phyloP scores from a whole-genome alignment of 2,113 vertebrate species.

The Crypturellus undulatus region DNA sequence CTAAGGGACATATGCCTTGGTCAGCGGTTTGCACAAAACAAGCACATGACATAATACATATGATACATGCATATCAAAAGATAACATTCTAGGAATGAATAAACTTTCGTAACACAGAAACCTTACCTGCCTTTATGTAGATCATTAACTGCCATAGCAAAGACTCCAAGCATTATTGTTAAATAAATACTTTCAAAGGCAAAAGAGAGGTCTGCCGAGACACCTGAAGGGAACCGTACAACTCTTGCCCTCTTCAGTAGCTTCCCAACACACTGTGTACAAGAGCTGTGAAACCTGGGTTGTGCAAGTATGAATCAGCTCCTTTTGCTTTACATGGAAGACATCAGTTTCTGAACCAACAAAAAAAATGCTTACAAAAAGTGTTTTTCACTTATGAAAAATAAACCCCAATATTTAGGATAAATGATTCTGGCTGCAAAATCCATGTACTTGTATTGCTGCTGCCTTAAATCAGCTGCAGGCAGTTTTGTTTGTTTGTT shows the following conservation, averaged over 20 bases:
- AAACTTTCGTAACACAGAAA: not conserved
- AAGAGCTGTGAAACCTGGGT: not conserved
- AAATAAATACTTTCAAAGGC: not conserved
- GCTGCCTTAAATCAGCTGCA: not conserved
- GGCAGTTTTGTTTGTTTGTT: not conserved
- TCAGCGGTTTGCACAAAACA: not conserved
- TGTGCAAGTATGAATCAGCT: not conserved
- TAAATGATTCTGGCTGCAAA: not conserved
- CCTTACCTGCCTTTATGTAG: not conserved
- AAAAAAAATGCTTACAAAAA: not conserved
- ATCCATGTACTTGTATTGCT: not conserved
- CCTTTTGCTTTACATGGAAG: not conserved
- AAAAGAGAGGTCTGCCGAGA: not conserved
- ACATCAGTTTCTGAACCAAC: not conserved
- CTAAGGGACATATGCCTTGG: not conserved
- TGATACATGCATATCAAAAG: not conserved
- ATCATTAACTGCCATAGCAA: not conserved
- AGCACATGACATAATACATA: not conserved
- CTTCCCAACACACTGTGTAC: not conserved
- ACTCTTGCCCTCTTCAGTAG: fast-evolving
- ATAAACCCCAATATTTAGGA: not conserved
- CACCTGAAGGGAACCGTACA: not conserved
- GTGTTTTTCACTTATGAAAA: not conserved
- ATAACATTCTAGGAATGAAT: not conserved
- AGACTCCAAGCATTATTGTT: not conserved